These are phyloP conservation scores for Chymomyza fuscimana DNA, from an alignment of 2,888 invertebrate genomes.

Conservation along the genomic window DNA sequence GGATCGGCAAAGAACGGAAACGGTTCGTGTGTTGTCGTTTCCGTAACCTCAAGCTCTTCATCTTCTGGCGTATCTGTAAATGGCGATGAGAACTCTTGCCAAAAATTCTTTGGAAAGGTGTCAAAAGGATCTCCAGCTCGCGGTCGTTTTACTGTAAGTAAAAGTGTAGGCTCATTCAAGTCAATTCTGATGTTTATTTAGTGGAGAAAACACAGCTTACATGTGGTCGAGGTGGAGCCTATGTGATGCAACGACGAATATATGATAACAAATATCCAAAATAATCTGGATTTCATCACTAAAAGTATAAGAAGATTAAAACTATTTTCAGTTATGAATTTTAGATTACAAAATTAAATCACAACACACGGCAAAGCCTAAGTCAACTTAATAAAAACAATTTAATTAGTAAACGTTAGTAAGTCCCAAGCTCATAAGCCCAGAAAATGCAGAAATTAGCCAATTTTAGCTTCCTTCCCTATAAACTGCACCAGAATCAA, in stretches of 20 bases:
- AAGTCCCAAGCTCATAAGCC: too few species aligned
- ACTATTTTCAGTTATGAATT: neutral
- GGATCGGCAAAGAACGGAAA: constrained; percentile 87
- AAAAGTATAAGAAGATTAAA: constrained; percentile 31
- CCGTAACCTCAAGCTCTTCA: constrained; percentile 77
- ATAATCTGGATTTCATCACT: constrained; percentile 78
- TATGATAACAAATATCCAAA: constrained; percentile 78
- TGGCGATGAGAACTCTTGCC: constrained; percentile 80
- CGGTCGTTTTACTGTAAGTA: constrained; percentile 76
- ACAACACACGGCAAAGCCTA: too few species aligned
- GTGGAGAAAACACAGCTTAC: constrained; percentile 55
- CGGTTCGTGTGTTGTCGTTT: constrained; percentile 84
- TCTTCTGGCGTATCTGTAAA: constrained; percentile 80
- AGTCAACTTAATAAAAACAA: too few species aligned
- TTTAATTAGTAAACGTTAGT: too few species aligned
- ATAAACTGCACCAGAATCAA: too few species aligned
- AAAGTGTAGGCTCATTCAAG: neutral
- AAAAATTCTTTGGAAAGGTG: constrained; percentile 79
- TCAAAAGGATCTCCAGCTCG: constrained; percentile 79
- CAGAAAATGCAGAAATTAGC: too few species aligned
- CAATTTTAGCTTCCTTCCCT: too few species aligned
- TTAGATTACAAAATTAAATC: too few species aligned
- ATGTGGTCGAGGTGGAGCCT: constrained; percentile 75
- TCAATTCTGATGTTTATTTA: neutral
- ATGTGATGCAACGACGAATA: constrained; percentile 77